phyloP scores from a whole-genome alignment of 2,797 vertebrate species.

The Catharus ustulatus region DNA sequence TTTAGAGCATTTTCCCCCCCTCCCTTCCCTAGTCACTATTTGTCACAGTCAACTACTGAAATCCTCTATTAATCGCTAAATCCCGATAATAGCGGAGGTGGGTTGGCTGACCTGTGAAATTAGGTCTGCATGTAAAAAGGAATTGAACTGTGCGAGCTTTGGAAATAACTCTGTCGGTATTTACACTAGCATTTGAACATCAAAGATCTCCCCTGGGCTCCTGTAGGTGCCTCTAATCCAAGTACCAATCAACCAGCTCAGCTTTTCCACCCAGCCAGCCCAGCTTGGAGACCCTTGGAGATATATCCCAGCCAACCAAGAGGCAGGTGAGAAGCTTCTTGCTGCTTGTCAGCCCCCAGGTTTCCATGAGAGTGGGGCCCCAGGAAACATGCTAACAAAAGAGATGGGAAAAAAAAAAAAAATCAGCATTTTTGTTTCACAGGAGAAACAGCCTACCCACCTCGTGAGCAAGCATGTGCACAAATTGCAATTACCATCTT shows the following conservation, averaged over 20 bases:
- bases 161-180: constrained; percentile 55
- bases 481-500: background rate
- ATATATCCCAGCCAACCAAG: background rate
- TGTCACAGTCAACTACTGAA: constrained; percentile 49
- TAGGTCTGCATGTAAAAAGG: constrained; percentile 61
- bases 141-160: constrained; percentile 38
- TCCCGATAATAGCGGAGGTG: constrained; percentile 48
- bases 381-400: background rate
- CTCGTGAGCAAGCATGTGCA: fast-evolving
- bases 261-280: background rate
- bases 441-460: background rate
- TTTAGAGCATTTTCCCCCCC: background rate
- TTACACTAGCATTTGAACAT: constrained; percentile 34
- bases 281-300: background rate
- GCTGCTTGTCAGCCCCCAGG: background rate
- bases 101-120: constrained; percentile 63
- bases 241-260: constrained; percentile 32
- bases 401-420: background rate
- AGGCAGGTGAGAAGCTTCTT: background rate
- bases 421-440: background rate
- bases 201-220: constrained; percentile 43
- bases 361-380: background rate
- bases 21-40: constrained; percentile 22
- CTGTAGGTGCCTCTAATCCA: constrained; percentile 41
- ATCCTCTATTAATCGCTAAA: constrained; percentile 54